Conservation (phyloP, 2,888 invertebrate genomes). For the Aethes cnicana region DNA sequence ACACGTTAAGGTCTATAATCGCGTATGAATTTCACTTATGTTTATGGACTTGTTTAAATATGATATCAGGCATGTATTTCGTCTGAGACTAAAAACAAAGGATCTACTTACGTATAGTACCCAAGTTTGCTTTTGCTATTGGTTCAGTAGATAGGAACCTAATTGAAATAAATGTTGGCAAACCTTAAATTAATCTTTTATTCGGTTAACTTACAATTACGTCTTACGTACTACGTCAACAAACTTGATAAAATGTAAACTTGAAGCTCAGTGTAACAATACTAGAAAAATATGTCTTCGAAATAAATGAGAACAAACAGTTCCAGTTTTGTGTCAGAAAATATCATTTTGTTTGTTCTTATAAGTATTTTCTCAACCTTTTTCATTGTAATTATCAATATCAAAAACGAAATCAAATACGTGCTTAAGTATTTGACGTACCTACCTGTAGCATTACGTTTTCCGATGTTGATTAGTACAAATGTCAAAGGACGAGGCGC, state of each 20-base stretch:
- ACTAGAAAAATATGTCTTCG: slow-evolving; percentile 14
- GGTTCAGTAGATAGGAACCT: background rate
- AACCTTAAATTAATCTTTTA: slow-evolving; percentile 45
- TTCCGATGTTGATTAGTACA: too few relatives aligned
- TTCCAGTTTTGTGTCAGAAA: background rate
- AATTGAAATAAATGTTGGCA: slow-evolving; percentile 9
- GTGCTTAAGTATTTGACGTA: too few relatives aligned
- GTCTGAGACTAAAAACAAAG: too few relatives aligned
- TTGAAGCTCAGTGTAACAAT: slow-evolving; percentile 32
- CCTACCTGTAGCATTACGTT: too few relatives aligned
- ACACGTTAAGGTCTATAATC: too few relatives aligned
- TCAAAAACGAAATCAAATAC: too few relatives aligned
- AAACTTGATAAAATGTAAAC: slow-evolving; percentile 35
- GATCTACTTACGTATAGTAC: too few relatives aligned
- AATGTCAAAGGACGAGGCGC: too few relatives aligned
- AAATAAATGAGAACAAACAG: background rate
- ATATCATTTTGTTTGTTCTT: too few relatives aligned
- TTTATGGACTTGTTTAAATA: too few relatives aligned
- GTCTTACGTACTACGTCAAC: slow-evolving; percentile 46
- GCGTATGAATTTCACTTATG: too few relatives aligned
- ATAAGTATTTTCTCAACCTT: background rate
- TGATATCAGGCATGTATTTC: too few relatives aligned
- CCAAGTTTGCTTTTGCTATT: slow-evolving; percentile 17
- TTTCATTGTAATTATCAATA: background rate
- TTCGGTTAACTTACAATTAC: slow-evolving; percentile 31